Base-by-base conservation (phyloP, 2,797 vertebrate species). In the Mycteria americana region DNA sequence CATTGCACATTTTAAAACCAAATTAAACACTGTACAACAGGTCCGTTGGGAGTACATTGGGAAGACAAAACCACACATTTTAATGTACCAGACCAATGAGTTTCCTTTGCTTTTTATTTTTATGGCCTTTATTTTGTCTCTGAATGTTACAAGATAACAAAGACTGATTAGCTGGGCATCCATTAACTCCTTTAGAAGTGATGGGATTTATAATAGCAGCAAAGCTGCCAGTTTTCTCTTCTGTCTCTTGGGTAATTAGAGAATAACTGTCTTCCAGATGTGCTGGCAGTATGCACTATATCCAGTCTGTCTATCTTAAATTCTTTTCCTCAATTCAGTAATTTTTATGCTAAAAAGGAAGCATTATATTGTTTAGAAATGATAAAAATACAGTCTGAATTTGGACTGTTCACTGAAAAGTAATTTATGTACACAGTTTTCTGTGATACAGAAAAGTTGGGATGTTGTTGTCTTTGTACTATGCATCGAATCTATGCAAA, bases 211-310 rank as follows among this genome's bases (percentile, higher is more conserved):
- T 69, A 95, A 95, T 19, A 92, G 76, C 54, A 88, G 82, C 73
- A 88, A 96, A 94, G 79, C 85, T 92, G 89, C 89, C 94, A 95
- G 89, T 69, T 92, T 95, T 96, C 85, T 94, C 64, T 59, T 92
- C 72, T 88, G n/a, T 83, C 92, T 95, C 86, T 51, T 50, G 81
- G n/a, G 70, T 95, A 97, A 96, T 93, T 94, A 96, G 67, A 85
- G 69, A 77, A 90, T 77, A 89, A 94, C 90, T 68, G 72, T 79
- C 88, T 85, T 96, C 92, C 95, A 97, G 96, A 94, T 95, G 85
- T 96, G 80, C 85, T 97, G 94, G 95, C 95, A 95, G 9, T 33
- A 78, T 48, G 56, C 22, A 76, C 59, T 92, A 35, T 43, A 87
- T 54, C 70, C 48, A 95, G 54, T 70, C 37, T 80, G 33, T 65